These are phyloP conservation scores for Anolis carolinensis DNA, from an alignment of 2,113 vertebrate species.

Conservation along the genomic window DNA sequence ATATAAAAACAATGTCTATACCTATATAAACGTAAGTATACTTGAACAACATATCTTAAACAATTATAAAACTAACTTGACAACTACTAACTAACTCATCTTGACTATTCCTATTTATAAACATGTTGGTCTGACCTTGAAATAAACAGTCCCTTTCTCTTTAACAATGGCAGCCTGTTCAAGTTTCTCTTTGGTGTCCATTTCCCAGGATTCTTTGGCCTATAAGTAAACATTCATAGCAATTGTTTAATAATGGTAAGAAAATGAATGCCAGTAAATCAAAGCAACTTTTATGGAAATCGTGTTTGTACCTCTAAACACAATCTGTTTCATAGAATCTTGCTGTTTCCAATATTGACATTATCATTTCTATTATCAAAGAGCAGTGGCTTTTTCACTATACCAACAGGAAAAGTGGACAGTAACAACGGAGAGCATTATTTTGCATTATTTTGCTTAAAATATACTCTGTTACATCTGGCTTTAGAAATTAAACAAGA, in stretches of 20 bases:
- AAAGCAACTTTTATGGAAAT: not conserved
- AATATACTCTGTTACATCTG: not conserved
- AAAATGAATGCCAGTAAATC: not conserved
- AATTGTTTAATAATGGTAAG: conserved; percentile 4
- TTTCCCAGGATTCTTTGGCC: conserved; percentile 98
- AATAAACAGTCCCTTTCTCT: conserved; percentile 93
- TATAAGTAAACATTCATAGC: conserved; percentile 66
- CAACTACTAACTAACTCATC: no score
- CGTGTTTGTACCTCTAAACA: no score
- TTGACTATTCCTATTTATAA: not conserved
- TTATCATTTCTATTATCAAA: not conserved
- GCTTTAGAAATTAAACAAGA: not conserved
- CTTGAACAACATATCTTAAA: no score
- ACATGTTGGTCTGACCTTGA: conserved; percentile 82
- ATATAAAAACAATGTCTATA: no score
- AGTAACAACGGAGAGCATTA: not conserved
- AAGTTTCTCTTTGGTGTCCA: conserved; percentile 94
- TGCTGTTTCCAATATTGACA: not conserved
- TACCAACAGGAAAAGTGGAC: not conserved
- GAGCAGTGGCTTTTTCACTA: not conserved
- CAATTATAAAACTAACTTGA: no score
- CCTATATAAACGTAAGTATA: no score
- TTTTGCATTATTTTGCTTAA: not conserved
- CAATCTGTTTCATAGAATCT: not conserved
- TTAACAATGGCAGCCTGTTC: conserved; percentile 84